Evolutionary conservation across 2,113 vertebrate species (phyloP).

Genomic region (Thamnophis sirtalis): DNA sequence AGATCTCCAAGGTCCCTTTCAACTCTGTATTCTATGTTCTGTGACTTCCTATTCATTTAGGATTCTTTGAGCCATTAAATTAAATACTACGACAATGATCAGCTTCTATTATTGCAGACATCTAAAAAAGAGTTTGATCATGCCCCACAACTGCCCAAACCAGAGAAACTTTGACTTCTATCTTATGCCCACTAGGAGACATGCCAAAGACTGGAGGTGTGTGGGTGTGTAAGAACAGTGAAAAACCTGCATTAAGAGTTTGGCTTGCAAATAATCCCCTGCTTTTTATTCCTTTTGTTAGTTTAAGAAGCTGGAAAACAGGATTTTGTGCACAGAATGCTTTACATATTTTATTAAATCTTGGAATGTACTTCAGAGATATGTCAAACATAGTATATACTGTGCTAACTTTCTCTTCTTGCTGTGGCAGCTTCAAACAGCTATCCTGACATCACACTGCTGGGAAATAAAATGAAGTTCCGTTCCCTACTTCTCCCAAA

Average conservation of each 20-base stretch:
- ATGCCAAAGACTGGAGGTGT: not conserved
- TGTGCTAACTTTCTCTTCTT: not conserved
- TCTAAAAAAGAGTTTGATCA: not conserved
- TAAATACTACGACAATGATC: too few species aligned
- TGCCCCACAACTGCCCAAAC: not conserved
- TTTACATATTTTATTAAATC: not conserved
- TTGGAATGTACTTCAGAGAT: not conserved
- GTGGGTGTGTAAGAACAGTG: not conserved
- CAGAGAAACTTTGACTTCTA: not conserved
- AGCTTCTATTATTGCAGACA: not conserved
- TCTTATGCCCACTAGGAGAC: not conserved
- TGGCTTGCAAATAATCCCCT: not conserved
- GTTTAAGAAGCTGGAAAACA: not conserved
- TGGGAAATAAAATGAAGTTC: not conserved
- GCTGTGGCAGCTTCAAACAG: not conserved
- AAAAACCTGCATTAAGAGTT: not conserved
- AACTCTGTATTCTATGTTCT: too few species aligned
- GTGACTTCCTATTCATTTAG: too few species aligned
- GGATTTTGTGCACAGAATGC: not conserved
- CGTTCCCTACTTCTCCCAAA: not conserved
- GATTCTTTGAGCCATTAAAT: too few species aligned
- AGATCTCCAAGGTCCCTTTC: too few species aligned
- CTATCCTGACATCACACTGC: not conserved
- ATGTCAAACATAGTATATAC: not conserved
- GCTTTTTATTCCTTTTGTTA: not conserved